Conservation (phyloP, 2,888 invertebrate genomes). For the Pomacea canaliculata region DNA sequence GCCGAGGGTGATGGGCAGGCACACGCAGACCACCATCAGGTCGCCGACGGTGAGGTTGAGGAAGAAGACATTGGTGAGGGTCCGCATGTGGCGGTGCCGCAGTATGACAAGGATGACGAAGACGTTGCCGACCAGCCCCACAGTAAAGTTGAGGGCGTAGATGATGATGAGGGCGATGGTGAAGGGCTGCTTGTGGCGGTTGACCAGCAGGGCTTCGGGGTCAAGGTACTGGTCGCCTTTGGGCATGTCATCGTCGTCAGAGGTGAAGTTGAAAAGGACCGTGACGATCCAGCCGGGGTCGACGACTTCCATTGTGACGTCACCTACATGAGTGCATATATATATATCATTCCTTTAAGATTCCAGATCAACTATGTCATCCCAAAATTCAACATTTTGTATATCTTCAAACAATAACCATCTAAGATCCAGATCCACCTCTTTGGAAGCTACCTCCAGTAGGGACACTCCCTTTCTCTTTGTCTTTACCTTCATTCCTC, state of each 20-base stretch:
- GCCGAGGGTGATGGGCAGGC: constrained; percentile 56
- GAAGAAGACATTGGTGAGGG: constrained; percentile 55
- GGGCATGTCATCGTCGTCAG: background rate
- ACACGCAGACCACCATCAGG: constrained; percentile 52
- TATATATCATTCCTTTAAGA: no score
- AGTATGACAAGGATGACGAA: constrained; percentile 53
- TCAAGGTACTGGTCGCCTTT: background rate
- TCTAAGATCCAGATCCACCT: background rate
- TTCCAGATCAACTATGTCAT: background rate
- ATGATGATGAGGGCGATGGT: constrained; percentile 47
- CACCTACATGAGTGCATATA: background rate
- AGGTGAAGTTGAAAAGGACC: constrained; percentile 10
- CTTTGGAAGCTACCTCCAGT: no score
- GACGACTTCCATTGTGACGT: background rate
- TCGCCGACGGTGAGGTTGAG: constrained; percentile 58
- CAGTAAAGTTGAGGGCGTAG: constrained; percentile 47
- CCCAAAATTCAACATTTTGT: background rate
- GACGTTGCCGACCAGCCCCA: constrained; percentile 52
- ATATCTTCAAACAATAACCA: background rate
- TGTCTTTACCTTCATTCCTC: no score
- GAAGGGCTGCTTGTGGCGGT: constrained; percentile 37
- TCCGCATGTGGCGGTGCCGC: constrained; percentile 53
- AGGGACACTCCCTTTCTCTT: no score
- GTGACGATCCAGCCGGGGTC: constrained; percentile 2
- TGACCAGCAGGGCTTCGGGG: background rate